A percentile compares a stretch with the other conserved stretches of the same genome.
These are phyloP conservation scores for Stratiolaelaps scimitus DNA, from an alignment of 1,140 invertebrate species.

Conservation along the genomic window DNA sequence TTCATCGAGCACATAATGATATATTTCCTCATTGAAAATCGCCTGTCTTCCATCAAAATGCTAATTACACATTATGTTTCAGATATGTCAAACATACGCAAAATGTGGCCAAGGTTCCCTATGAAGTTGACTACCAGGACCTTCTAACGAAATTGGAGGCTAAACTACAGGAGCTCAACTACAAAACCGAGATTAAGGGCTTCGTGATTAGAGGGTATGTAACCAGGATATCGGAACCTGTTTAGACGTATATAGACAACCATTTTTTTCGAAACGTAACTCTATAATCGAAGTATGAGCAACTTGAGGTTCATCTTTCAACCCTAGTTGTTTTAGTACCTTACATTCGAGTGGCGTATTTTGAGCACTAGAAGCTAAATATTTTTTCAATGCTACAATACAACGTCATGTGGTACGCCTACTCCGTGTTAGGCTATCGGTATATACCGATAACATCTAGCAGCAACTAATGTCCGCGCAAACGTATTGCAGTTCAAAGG, in stretches of 20 bases:
- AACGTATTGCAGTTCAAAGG: constrained; percentile 8
- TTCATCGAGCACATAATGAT: no score
- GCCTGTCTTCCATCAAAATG: neutral
- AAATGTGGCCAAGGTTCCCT: constrained; percentile 26
- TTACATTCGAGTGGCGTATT: neutral
- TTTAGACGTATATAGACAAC: no score
- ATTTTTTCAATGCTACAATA: no score
- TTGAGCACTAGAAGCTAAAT: no score
- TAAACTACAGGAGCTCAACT: constrained; percentile 23
- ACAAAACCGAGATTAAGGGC: constrained; percentile 21
- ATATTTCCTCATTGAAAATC: no score
- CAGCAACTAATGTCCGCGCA: no score
- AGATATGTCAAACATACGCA: constrained; percentile 25
- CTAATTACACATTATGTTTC: neutral
- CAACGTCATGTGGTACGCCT: no score
- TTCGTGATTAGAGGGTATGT: constrained; percentile 22
- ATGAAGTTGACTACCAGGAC: constrained; percentile 13
- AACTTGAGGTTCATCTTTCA: neutral
- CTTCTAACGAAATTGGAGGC: constrained; percentile 12
- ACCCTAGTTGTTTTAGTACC: neutral
- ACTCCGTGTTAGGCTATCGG: no score
- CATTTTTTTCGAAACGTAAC: no score
- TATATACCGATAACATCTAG: no score
- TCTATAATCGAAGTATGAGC: no score
- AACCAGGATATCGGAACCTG: neutral